phyloP scores from a whole-genome alignment of 2,113 vertebrate species.

The Colossoma macropomum region DNA sequence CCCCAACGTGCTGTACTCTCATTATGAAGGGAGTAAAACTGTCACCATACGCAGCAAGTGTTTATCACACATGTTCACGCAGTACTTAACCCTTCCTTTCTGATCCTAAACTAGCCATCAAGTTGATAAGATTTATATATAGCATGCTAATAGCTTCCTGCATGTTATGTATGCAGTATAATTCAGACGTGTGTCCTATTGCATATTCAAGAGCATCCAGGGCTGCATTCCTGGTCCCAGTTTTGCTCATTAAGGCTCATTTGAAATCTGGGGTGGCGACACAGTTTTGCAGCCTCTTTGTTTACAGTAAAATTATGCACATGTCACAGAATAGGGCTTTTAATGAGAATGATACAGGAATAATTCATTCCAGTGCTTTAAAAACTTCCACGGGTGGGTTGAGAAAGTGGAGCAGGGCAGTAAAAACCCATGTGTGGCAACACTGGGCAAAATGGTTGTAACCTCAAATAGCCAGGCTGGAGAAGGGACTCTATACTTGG shows the following conservation, averaged over 20 bases:
- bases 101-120: slow-evolving; percentile 32
- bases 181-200: slow-evolving; percentile 38
- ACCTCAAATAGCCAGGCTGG: slow-evolving; percentile 34
- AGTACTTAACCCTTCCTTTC: slow-evolving; percentile 31
- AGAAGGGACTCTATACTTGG: neutral
- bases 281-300: slow-evolving; percentile 37
- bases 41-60: neutral
- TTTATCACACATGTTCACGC: slow-evolving; percentile 3
- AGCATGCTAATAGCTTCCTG: slow-evolving; percentile 45
- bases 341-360: slow-evolving; percentile 44
- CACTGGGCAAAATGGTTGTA: slow-evolving; percentile 10
- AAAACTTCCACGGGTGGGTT: neutral
- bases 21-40: neutral
- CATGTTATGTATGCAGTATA: slow-evolving; percentile 33
- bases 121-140: slow-evolving; percentile 46
- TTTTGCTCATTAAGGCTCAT: slow-evolving; percentile 53
- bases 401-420: slow-evolving; percentile 23
- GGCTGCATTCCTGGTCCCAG: slow-evolving; percentile 39
- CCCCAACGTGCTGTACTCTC: neutral
- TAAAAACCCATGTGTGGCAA: slow-evolving; percentile 21
- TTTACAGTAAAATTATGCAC: slow-evolving; percentile 48
- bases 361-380: slow-evolving; percentile 34
- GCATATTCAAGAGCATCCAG: slow-evolving; percentile 49
- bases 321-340: slow-evolving; percentile 32
- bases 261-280: slow-evolving; percentile 35